Conservation (phyloP, 2,797 vertebrate genomes). For the Lophotriccus pileatus region DNA sequence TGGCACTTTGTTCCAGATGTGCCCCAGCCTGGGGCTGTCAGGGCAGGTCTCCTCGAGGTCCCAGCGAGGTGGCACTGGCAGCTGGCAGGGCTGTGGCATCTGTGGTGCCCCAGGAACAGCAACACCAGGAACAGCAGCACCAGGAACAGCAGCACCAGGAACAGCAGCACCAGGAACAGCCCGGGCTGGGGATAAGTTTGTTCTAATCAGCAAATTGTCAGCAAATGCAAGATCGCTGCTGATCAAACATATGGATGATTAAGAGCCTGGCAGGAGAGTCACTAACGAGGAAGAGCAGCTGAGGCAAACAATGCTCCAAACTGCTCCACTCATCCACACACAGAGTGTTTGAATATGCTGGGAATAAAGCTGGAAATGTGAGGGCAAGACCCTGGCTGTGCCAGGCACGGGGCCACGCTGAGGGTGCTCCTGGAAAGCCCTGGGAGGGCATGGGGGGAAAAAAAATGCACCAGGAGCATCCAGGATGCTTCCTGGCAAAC, state of each 20-base stretch:
- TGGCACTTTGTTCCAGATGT: background rate
- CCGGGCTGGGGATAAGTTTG: background rate
- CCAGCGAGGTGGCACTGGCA: background rate
- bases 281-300: background rate
- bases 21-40: background rate
- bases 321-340: background rate
- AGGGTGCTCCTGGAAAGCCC: background rate
- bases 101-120: background rate
- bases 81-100: background rate
- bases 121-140: background rate
- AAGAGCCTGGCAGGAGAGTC: conserved; percentile 11
- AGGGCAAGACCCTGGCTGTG: rapidly evolving
- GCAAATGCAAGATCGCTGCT: conserved; percentile 21
- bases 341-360: background rate
- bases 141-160: background rate
- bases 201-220: background rate
- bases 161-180: background rate
- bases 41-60: background rate
- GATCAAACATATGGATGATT: conserved; percentile 1
- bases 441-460: rapidly evolving
- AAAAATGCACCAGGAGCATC: rapidly evolving
- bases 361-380: rapidly evolving
- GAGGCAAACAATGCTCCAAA: background rate
- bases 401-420: rapidly evolving
- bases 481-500: background rate